phyloP scores from a whole-genome alignment of 2,797 vertebrate genomes.

The Pteronotus mesoamericanus region DNA sequence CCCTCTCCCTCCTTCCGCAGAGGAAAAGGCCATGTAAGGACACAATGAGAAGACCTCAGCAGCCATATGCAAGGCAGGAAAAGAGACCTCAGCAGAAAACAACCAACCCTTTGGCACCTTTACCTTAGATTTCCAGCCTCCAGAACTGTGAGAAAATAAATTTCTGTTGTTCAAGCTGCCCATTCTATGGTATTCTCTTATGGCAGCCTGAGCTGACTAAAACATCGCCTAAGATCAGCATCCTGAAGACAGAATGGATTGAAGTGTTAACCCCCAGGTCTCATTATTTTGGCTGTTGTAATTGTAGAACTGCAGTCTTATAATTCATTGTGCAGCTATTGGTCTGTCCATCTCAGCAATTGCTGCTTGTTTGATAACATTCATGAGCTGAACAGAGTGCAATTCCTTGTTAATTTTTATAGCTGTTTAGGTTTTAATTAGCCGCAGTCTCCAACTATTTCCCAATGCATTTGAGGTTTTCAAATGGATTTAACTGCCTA shows the following conservation, averaged over 20 bases:
- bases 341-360: background rate
- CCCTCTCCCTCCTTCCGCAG: background rate
- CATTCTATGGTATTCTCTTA: background rate
- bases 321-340: background rate
- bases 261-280: background rate
- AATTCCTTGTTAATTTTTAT: background rate
- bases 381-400: background rate
- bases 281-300: background rate
- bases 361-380: background rate
- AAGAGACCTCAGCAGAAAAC: background rate
- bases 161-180: background rate
- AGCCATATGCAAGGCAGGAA: background rate
- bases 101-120: background rate
- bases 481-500: background rate
- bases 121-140: background rate
- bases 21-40: background rate
- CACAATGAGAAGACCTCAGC: background rate
- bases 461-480: background rate
- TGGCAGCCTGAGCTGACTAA: too few relatives aligned
- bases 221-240: background rate
- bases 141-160: background rate
- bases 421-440: background rate
- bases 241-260: background rate
- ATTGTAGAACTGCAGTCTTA: background rate
- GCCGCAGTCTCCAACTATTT: background rate